These are phyloP conservation scores for Jordanella pulchra DNA, from an alignment of 2,797 vertebrate genomes.

Conservation along the genomic window DNA sequence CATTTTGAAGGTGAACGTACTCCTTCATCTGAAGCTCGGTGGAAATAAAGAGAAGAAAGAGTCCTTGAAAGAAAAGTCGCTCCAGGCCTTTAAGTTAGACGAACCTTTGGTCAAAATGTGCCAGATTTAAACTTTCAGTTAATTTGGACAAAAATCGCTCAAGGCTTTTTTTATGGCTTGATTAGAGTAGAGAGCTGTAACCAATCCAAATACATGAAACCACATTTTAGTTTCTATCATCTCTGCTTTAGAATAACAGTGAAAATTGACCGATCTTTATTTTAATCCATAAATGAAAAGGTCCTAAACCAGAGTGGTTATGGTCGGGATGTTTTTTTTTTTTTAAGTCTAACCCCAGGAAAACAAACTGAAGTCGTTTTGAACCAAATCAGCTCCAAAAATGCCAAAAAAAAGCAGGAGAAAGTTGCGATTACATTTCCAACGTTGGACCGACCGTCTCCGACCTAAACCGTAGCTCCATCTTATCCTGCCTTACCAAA, in stretches of 20 bases:
- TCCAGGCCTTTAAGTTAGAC: background rate
- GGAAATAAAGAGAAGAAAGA: background rate
- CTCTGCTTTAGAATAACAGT: background rate
- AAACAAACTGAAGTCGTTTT: conserved; percentile 2
- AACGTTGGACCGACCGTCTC: conserved; percentile 26
- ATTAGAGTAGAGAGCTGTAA: conserved; percentile 1
- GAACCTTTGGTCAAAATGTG: conserved; percentile 7
- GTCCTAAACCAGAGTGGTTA: background rate
- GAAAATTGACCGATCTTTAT: background rate
- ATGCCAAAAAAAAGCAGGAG: too few relatives aligned
- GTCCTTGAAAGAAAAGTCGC: background rate
- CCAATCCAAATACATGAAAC: background rate
- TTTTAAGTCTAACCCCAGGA: background rate
- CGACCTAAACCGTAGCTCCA: conserved; percentile 46
- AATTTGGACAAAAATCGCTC: background rate
- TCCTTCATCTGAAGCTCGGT: background rate
- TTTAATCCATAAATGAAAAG: background rate
- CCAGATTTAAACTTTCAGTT: conserved; percentile 2
- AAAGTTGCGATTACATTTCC: too few relatives aligned
- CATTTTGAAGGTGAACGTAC: background rate
- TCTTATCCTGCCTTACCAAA: conserved; percentile 3
- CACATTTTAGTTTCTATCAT: background rate
- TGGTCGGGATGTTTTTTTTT: background rate
- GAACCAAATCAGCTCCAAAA: background rate
- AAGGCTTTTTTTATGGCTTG: conserved; percentile 4